Evolutionary conservation across 1,140 invertebrate species (phyloP), one percentile per base, ranked within the genome.

Genomic region (Habropoda laboriosa): DNA sequence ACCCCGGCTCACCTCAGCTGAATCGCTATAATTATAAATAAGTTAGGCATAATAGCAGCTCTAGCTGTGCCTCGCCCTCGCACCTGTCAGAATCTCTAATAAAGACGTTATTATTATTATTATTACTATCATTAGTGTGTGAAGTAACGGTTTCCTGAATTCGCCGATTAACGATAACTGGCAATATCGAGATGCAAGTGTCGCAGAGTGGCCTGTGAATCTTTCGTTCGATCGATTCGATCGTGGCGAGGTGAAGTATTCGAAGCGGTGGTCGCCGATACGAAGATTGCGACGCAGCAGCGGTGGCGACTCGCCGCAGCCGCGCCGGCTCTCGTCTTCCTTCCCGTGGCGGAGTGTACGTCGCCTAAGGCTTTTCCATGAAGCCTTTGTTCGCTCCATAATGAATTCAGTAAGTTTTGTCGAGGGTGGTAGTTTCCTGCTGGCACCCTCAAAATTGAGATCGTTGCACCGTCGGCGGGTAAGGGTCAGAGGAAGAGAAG

Each of bases 341-440:
- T 66, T 78, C 30, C 72, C 64, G 67, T 38, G 83, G 40, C 78
- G 45, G 35, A 82, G 84, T 79, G 61, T 84, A 84, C 83, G 87
- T 83, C 81, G 90, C 89, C 90, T 82, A 89, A 89, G 87, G 91
- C 89, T 83, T 82, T 80, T 82, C 74, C 83, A 82, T 51, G 80
- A 81, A 83, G 88, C 90, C 91, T 91, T 92, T 92, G 91, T 92
- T 92, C 91, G 86, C 77, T 78, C 86, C 76, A 88, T 92, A 92
- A 92, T 92, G 90, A 92, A 92, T 92, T 92, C 91, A 91, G 88
- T 86, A 91, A 92, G 90, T 92, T 92, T 91, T 89, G 87, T 90
- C 90, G 90, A 92, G 91, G 90, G 91, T 91, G 86, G 91, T 91
- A 92, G 91, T 92, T 92, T 92, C 91, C 90, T 91, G 90, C 82